Base-by-base conservation (phyloP, 1,140 invertebrate species). In the Drosophila nikananu region DNA sequence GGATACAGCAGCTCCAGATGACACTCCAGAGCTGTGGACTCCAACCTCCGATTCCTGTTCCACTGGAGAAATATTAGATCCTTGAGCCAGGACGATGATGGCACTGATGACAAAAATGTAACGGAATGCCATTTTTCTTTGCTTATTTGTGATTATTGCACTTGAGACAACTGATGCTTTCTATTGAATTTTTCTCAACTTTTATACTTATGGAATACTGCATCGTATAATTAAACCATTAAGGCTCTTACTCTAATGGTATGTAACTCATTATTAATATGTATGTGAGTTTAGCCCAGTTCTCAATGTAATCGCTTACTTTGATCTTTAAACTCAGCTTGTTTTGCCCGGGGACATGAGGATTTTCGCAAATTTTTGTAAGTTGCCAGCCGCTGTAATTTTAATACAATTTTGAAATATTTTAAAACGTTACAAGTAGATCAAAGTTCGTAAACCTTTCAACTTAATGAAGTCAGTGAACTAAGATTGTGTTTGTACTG, bases 41-140 rank as follows among this genome's bases (percentile, higher is more conserved):
- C 46, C 70, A 8, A 41, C 54, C 13, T 27, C 15, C 7, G 70
- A 37, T 12, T 49, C 67, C n/a, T 39, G 70, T 10, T 59, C 27
- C 35, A 58, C 70, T 5, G 67, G 32, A 13, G 70, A 41, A 30
- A 72, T 21, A 51, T 72, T 27, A 1, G 66, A 72, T 52, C 70
- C 70, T 51, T 73, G 67, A 19, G 67, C 12, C 21, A 73, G 46
- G 67, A 73, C 67, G 8, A 73, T 19, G 35, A 73, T 12, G 17
- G 46, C 54, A 52, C 71, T 73, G 55, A 74, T 37, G n/a, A 73
- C 37, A 12, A 61, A 51, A 61, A 74, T 44, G 21, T 37, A 42
- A 17, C 23, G 44, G 46, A 74, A 44, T 6, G 68, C 46, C 71
- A 74, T 74, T 27, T 70, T 67, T 1, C 7, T 21, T 9, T 15